These are phyloP conservation scores for Reticulitermes lucifugus DNA, from an alignment of 2,888 invertebrate species.

Conservation along the genomic window DNA sequence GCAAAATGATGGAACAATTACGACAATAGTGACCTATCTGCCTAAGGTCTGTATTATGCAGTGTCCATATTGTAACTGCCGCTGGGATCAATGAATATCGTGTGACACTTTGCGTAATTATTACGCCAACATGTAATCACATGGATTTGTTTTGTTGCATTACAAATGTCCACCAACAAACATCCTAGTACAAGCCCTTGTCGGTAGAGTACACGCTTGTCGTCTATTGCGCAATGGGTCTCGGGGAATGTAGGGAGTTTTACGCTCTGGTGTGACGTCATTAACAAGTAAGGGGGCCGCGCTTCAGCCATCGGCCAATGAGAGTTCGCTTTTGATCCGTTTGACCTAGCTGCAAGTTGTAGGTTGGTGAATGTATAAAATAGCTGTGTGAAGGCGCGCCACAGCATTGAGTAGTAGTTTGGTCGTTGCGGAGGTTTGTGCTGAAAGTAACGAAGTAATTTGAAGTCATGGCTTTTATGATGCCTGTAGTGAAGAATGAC, in stretches of 20 bases:
- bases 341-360: slow-evolving; percentile 1
- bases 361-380: slow-evolving; percentile 24
- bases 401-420: background rate
- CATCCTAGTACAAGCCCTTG: slow-evolving; percentile 23
- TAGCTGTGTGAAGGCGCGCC: background rate
- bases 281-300: slow-evolving; percentile 37
- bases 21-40: no score
- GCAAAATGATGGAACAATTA: no score
- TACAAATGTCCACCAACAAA: background rate
- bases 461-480: slow-evolving; percentile 90
- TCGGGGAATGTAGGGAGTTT: background rate
- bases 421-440: background rate
- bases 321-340: slow-evolving; percentile 3
- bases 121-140: background rate
- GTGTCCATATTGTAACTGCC: no score
- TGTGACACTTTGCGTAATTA: background rate
- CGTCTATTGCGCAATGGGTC: slow-evolving; percentile 32
- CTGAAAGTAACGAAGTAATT: background rate
- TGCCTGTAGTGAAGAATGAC: slow-evolving; percentile 94
- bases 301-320: slow-evolving; percentile 44
- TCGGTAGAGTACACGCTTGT: slow-evolving; percentile 33
- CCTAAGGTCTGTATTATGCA: no score
- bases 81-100: no score
- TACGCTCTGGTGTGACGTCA: slow-evolving; percentile 33
- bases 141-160: slow-evolving; percentile 37